phyloP scores from a whole-genome alignment of 53 echinoderm and acorn worm species.

The Henricia sp. region DNA sequence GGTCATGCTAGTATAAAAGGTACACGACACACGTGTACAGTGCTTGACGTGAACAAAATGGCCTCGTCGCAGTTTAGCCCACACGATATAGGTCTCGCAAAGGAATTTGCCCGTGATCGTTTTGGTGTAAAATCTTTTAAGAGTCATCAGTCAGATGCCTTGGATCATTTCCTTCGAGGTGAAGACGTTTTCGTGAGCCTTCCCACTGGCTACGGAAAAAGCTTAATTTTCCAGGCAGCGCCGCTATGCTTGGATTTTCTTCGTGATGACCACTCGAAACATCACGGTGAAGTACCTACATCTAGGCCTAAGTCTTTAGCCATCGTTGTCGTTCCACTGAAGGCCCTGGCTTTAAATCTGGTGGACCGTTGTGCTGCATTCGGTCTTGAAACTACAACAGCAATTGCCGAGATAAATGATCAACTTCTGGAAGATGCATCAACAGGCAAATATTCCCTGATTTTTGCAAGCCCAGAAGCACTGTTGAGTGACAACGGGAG shows the following conservation, averaged over 20 bases:
- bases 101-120: too few relatives aligned
- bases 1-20: too few relatives aligned
- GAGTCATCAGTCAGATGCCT: too few relatives aligned
- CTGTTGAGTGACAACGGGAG: slow-evolving; percentile 5
- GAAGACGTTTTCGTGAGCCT: background rate
- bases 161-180: background rate
- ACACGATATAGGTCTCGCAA: too few relatives aligned
- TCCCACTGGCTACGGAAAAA: slow-evolving; percentile 14
- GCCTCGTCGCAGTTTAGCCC: too few relatives aligned
- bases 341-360: slow-evolving; percentile 33
- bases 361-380: slow-evolving; percentile 10
- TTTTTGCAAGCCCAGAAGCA: slow-evolving; percentile 54
- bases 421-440: slow-evolving; percentile 8
- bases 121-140: too few relatives aligned
- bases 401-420: background rate
- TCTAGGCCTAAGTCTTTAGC: slow-evolving; percentile 19
- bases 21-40: too few relatives aligned
- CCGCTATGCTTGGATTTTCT: slow-evolving; percentile 14
- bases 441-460: slow-evolving; percentile 13
- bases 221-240: slow-evolving; percentile 10
- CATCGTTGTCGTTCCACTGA: slow-evolving; percentile 30
- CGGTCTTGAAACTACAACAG: slow-evolving; percentile 5
- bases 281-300: too few relatives aligned
- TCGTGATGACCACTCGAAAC: background rate
- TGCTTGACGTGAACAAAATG: too few relatives aligned